These are phyloP conservation scores for Drosophila watanabei DNA, from an alignment of 1,140 invertebrate genomes.

Conservation along the genomic window DNA sequence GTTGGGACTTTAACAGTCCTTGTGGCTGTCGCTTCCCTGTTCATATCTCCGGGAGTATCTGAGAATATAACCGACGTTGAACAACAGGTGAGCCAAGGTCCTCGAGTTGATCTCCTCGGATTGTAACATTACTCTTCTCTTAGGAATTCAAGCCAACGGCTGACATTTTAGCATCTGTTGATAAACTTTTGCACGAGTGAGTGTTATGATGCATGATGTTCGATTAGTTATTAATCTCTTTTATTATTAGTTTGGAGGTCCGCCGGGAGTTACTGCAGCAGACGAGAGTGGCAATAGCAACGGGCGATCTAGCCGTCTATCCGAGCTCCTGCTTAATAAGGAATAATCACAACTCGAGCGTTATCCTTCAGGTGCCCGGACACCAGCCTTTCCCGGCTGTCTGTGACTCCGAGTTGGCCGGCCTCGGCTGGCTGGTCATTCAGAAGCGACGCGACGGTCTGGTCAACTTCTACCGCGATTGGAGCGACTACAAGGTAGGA, in stretches of 20 bases:
- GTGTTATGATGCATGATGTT: background rate
- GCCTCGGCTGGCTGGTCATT: constrained; percentile 87
- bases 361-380: constrained; percentile 25
- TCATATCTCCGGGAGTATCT: background rate
- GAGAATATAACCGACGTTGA: background rate
- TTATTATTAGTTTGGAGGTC: constrained; percentile 4
- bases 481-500: constrained; percentile 88
- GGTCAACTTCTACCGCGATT: constrained; percentile 88
- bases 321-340: constrained; percentile 11
- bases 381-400: constrained; percentile 27
- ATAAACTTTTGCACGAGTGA: constrained; percentile 25
- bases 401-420: constrained; percentile 83
- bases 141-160: constrained; percentile 1
- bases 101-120: no score
- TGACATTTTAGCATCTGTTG: constrained; percentile 9
- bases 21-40: constrained; percentile 4
- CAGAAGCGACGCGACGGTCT: constrained; percentile 88
- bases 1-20: background rate
- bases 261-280: constrained; percentile 12
- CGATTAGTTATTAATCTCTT: background rate
- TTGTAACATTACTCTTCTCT: background rate
- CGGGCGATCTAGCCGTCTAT: background rate
- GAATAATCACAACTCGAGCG: background rate
- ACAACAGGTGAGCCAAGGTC: constrained; percentile 7
- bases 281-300: background rate